Percentiles rank a stretch among this genome's conserved stretches.
Evolutionary conservation across 2,797 vertebrate genomes (phyloP).

Genomic region (Poecilia velifera): DNA sequence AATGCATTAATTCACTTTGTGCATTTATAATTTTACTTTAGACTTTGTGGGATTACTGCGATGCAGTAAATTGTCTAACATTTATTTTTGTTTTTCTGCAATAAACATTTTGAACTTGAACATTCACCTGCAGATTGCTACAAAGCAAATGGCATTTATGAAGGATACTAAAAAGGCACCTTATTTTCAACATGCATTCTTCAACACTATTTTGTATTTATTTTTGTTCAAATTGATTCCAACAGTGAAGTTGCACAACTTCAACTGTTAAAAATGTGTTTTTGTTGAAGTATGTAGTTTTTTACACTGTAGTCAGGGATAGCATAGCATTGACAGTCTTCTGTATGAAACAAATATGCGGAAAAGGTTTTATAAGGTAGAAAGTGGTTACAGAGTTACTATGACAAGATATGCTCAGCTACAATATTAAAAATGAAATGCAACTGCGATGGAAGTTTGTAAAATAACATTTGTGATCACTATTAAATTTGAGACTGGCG

Average conservation of each 20-base stretch:
- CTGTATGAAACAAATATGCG: background rate
- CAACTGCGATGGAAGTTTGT: background rate
- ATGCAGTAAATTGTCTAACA: background rate
- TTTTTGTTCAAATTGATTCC: background rate
- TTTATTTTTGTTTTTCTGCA: background rate
- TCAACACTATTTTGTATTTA: background rate
- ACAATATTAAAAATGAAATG: background rate
- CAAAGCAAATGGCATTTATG: background rate
- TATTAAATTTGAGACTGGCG: background rate
- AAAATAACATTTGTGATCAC: too few relatives aligned
- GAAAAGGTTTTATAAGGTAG: background rate
- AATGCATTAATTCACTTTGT: background rate
- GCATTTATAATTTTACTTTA: background rate
- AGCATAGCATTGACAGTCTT: background rate
- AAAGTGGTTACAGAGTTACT: background rate
- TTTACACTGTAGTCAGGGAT: background rate
- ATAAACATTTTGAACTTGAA: background rate
- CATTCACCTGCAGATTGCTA: background rate
- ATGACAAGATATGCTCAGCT: background rate
- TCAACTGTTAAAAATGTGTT: background rate
- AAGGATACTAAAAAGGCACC: background rate
- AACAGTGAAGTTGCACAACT: background rate
- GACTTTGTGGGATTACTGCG: background rate
- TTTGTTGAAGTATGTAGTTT: background rate
- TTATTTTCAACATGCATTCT: background rate